Evolutionary conservation across 92 coral and sea anemone species (phyloP).

Genomic region (Ricordea florida): DNA sequence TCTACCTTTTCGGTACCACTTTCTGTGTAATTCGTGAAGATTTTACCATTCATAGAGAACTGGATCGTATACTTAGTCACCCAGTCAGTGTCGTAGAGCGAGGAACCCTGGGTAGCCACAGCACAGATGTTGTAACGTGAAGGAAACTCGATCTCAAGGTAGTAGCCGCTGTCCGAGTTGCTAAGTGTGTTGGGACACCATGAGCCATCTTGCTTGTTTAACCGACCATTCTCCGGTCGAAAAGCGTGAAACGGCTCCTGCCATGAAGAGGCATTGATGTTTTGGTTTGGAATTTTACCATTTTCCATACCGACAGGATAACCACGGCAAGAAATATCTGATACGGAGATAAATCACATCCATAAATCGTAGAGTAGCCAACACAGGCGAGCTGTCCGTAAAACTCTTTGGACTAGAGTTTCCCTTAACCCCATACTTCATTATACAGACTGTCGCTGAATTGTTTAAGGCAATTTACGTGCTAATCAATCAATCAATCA

Average conservation of each 20-base stretch:
- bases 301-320: slow-evolving; percentile 36
- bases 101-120: slow-evolving; percentile 36
- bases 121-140: slow-evolving; percentile 22
- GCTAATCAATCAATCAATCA: too few relatives aligned
- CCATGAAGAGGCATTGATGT: slow-evolving; percentile 39
- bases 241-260: slow-evolving; percentile 23
- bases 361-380: neutral
- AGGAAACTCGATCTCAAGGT: slow-evolving; percentile 24
- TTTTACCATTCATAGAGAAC: slow-evolving; percentile 34
- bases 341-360: neutral
- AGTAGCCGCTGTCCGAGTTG: neutral
- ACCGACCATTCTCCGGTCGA: slow-evolving; percentile 46
- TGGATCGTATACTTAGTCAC: slow-evolving; percentile 23
- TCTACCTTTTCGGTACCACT: slow-evolving; percentile 13
- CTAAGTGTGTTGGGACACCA: slow-evolving; percentile 31
- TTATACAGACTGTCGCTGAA: too few relatives aligned
- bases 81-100: slow-evolving; percentile 25
- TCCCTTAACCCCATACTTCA: too few relatives aligned
- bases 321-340: slow-evolving; percentile 34
- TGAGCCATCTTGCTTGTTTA: slow-evolving; percentile 20
- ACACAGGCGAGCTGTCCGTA: neutral
- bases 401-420: neutral
- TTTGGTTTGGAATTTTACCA: slow-evolving; percentile 18
- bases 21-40: slow-evolving; percentile 24
- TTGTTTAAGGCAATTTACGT: too few relatives aligned